Evolutionary conservation across 1,140 invertebrate genomes (phyloP), one percentile per base, ranked within the genome.

Genomic region (Lasioglossum albipes): DNA sequence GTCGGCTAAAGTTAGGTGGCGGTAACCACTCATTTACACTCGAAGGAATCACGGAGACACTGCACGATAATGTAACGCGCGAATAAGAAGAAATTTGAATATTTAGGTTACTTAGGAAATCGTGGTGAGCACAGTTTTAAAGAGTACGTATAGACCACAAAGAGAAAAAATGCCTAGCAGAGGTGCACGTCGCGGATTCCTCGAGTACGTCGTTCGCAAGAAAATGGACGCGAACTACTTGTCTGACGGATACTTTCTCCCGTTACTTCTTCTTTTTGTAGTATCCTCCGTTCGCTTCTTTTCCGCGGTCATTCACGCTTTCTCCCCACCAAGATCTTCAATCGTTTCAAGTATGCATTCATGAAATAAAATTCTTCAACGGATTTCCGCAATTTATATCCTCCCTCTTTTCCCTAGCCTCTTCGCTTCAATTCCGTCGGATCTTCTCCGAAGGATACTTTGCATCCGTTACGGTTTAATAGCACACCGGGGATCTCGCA

Each of bases 231-330:
- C 65, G 45, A 80, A 68, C 79, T 79, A 80, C 79, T 80, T 80
- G 57, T 41, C 73, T 22, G 73, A 69, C 18, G 54, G 42, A 42
- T 67, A 80, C 79, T 80, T 80, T 80, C 79, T 80, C 79, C 79
- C 31, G 73, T 75, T 80, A 80, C 72, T 68, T 75, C 67, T 80
- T 75, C 73, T 69, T 75, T 75, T 80, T 80, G 67, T 62, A 45
- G 20, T 80, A 62, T 62, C 27, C 65, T 68, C 7, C 54, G 64
- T 3, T 49, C 73, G 52, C 75, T 80, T 80, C 72, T 75, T 75
- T 52, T n/a, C 66, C 65, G 65, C 65, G 73, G 64, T 62, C 73
- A 80, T 80, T 80, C 79, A 80, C 64, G 79, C 64, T 68, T 64
- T 69, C 77, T 74, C 70, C 62, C 77, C 71, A 45, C 70, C n/a